Evolutionary conservation across 2,113 vertebrate genomes (phyloP), one percentile per base, ranked within the genome.

Genomic region (Chaetodon auriga): DNA sequence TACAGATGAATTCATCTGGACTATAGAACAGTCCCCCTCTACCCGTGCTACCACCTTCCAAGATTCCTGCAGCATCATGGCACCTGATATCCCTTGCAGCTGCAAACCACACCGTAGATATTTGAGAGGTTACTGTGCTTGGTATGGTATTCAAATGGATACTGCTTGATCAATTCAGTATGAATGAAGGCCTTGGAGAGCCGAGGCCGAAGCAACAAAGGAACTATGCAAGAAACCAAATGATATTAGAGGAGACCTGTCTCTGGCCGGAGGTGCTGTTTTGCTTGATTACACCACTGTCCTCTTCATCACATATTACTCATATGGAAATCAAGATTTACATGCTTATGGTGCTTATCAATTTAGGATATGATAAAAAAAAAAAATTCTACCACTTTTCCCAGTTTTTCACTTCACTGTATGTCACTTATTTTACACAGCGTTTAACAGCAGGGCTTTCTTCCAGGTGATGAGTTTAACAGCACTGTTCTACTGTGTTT

Each of bases 211-310:
- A 66, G 48, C 21, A 43, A 72, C 30, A 71, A 30, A 51, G 72
- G 68, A 80, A 80, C 78, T 84, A 84, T 90, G 82, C 77, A 88
- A 88, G 54, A 85, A 78, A 62, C 46, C 66, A 75, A 68, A 83
- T 19, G 48, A 51, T 62, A 30, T 41, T 51, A 14, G 18, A 72
- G 54, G 45, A 48, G n/a, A 74, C 19, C 25, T 21, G 30, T 77
- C 55, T 66, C 45, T 62, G 73, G 71, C 19, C 49, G 8, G 55
- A 68, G 63, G 54, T 35, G 68, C 30, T 23, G 65, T 25, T 66
- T 48, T 51, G 62, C 43, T 35, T 5, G 14, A 19, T 55, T n/a
- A 18, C 1, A 36, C 6, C 46, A 19, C 8, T 21, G 41, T 63
- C 25, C 45, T 65, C 68, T 21, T 68, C 23, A 69, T 76, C 51